Evolutionary conservation across 2,888 invertebrate genomes (phyloP), one percentile per base, ranked within the genome.

Genomic region (Ctenicera cuprea): DNA sequence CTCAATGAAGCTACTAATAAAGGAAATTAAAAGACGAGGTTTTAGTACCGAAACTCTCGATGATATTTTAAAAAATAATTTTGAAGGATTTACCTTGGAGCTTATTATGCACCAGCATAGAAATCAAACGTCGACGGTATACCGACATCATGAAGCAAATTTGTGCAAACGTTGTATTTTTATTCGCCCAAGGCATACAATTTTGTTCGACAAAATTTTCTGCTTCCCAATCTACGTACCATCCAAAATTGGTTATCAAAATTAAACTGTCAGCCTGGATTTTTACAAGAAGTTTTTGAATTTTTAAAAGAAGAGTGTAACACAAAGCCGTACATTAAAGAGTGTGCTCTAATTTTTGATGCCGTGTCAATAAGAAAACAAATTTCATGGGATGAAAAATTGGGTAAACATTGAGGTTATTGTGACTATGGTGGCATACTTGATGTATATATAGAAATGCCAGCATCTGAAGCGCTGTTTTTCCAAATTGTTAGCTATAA

Each of bases 161-260:
- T 78, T 72, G 73, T 76, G 11, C 57, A 62, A 26, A 78, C 75
- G 9, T 45, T 79, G 26, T 73, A 78, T 62, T 78, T 78, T 71
- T 77, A 77, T 70, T 79, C 78, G 1, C 80, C 80, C 4, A 80
- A 80, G 61, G 77, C 79, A n/a, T 80, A 79, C 57, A 68, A 73
- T 22, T 79, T 78, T 74, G 8, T 78, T 11, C 38, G 72, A 37
- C 20, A 71, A 64, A 22, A 80, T 67, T 77, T 79, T 73, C 38
- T 61, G n/a, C 33, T 80, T 12, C 80, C 78, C 43, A 76, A 77
- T 73, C 74, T 66, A 33, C n/a, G 77, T 16, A 80, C 78, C 8
- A 79, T 81, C 16, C 18, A 79, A n/a, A 71, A 69, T 16, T 79
- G 78, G 78, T 68, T 79, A 45, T 71, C 57, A 26, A 75, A 61